Evolutionary conservation across 2,113 vertebrate species (phyloP).

Genomic region (Pomatostomus ruficeps): DNA sequence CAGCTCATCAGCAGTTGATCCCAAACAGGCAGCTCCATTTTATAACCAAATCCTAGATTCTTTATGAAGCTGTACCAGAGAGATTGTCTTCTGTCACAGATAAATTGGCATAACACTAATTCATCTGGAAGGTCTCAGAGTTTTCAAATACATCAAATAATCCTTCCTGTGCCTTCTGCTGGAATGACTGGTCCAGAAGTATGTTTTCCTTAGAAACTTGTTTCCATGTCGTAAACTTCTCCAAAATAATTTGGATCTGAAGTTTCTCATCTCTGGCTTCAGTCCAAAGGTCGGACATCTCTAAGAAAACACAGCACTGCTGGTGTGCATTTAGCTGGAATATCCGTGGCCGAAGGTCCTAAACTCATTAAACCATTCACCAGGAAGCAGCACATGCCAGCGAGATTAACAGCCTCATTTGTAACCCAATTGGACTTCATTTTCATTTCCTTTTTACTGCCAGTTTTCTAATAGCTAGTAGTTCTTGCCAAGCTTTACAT

Average conservation of each 20-base stretch:
- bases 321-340: not conserved
- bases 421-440: constrained; percentile 24
- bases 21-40: not conserved
- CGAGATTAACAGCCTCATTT: not conserved
- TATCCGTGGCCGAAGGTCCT: not conserved
- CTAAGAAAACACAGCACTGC: not conserved
- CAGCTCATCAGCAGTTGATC: not conserved
- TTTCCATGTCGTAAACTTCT: not conserved
- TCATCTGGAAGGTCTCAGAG: not conserved
- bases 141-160: not conserved
- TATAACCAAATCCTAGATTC: not conserved
- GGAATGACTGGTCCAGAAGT: not conserved
- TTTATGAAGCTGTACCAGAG: not conserved
- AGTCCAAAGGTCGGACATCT: not conserved
- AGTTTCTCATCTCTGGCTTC: not conserved
- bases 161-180: not conserved
- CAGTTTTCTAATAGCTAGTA: constrained; percentile 11
- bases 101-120: not conserved
- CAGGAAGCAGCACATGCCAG: not conserved
- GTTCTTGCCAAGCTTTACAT: constrained; percentile 19
- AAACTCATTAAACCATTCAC: not conserved
- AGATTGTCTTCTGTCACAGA: not conserved
- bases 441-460: constrained; percentile 13
- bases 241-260: not conserved
- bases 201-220: not conserved